Conservation (phyloP, 2,113 vertebrate species). For the Globicephala melas region DNA sequence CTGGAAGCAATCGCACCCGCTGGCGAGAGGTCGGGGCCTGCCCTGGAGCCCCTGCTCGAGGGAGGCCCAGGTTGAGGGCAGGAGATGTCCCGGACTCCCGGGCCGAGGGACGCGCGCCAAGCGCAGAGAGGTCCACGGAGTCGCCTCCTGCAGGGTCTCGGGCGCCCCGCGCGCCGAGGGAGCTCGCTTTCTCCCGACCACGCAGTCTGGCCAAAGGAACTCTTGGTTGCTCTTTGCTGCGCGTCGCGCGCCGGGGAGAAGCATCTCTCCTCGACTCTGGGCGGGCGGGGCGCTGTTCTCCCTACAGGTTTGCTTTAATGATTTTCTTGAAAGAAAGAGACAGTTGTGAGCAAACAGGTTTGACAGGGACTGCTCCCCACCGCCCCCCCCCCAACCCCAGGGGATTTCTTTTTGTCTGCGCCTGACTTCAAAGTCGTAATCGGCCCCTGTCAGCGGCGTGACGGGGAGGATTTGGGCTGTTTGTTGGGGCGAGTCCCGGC, state of each 20-base stretch:
- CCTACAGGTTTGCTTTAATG: conserved; percentile 81
- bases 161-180: background rate
- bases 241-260: background rate
- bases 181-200: background rate
- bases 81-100: background rate
- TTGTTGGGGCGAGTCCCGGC: conserved; percentile 70
- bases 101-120: background rate
- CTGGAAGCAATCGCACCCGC: background rate
- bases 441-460: conserved; percentile 86
- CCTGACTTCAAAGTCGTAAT: conserved; percentile 89
- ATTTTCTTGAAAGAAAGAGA: conserved; percentile 83
- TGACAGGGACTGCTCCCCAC: conserved; percentile 83
- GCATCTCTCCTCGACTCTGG: background rate
- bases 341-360: conserved; percentile 92
- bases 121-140: background rate
- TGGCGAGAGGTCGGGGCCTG: background rate
- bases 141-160: background rate
- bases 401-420: conserved; percentile 80
- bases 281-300: conserved; percentile 76
- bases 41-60: no score
- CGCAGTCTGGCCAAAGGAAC: background rate
- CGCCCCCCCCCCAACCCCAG: conserved; percentile 64
- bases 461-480: conserved; percentile 81
- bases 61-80: background rate
- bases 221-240: background rate